Base-by-base conservation (phyloP, 2,797 vertebrate genomes). In the Sebastes iracundus region DNA sequence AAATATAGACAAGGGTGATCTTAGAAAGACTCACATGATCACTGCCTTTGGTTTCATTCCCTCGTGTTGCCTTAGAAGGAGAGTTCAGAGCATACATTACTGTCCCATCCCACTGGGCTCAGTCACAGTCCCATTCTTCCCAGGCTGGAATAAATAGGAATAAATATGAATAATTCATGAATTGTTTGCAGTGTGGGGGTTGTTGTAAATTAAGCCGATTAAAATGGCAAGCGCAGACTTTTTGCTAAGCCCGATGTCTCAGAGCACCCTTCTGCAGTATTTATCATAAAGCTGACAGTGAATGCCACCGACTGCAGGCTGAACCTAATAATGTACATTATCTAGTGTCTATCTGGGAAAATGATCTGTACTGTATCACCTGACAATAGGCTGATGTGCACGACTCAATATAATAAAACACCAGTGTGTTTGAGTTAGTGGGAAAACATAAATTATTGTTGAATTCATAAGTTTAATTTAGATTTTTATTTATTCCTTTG, bases 81-180 rank as follows among this genome's bases (percentile, higher is more conserved):
- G 49, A 67, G 76, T 64, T 68, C 25, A 75, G 64, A 73, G 76
- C 72, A 65, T 38, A 72, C 71, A 65, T 84, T 67, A 79, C 78
- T 75, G 66, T 72, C 35, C 70, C 70, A 32, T 83, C 46, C 64
- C 8, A 28, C 64, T 28, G 30, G 25, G 22, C 30, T 77, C 69
- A 80, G 64, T 70, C 79, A 64, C 66, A 69, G 20, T 68, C 42
- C 25, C 59, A 33, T 76, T 86, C 79, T 78, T 72, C 67, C 61
- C 58, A 64, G 14, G 22, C 33, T 75, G 69, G 60, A 75, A 83
- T 66, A 65, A 83, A 78, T 66, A 85, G 87, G 35, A 92, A 88
- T 90, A 81, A 87, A 80, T 62, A 86, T 90, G 49, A 92, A 88
- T 90, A 80, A 88, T 88, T 88, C 75, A 90, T 75, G 79, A 28